Percentiles rank a stretch among this genome's conserved stretches.
Evolutionary conservation across 2,888 invertebrate genomes (phyloP).

Genomic region (Melieria picta): DNA sequence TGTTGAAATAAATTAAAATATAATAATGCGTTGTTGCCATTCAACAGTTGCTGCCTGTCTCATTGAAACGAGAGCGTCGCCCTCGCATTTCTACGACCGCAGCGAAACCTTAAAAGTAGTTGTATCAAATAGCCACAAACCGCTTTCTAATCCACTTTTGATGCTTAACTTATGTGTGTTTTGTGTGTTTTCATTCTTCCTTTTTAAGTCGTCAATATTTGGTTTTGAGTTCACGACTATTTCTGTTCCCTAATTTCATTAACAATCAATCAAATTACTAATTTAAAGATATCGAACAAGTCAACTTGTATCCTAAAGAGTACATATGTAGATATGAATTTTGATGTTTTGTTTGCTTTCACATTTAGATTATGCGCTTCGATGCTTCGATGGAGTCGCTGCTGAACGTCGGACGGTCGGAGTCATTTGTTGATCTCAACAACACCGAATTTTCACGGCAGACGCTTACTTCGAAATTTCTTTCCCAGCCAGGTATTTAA

Average conservation of each 20-base stretch:
- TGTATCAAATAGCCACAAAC: no score
- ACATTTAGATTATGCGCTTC: constrained; percentile 78
- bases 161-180: constrained; percentile 23
- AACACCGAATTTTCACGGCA: constrained; percentile 69
- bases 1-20: no score
- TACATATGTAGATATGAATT: not conserved
- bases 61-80: no score
- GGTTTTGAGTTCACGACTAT: constrained; percentile 21
- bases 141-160: constrained; percentile 26
- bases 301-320: not conserved
- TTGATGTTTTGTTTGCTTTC: constrained; percentile 10
- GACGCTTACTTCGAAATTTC: constrained; percentile 47
- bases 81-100: no score
- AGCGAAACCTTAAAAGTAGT: no score
- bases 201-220: constrained; percentile 2
- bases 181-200: constrained; percentile 20
- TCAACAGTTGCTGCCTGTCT: no score
- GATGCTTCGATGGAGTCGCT: constrained; percentile 84
- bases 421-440: constrained; percentile 85
- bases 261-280: not conserved
- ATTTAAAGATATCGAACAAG: not conserved
- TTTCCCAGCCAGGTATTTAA: constrained; percentile 56
- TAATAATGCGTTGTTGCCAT: no score
- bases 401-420: constrained; percentile 79
- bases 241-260: constrained; percentile 14